These are phyloP conservation scores for Lathamus discolor DNA, from an alignment of 2,113 vertebrate species.

Conservation along the genomic window DNA sequence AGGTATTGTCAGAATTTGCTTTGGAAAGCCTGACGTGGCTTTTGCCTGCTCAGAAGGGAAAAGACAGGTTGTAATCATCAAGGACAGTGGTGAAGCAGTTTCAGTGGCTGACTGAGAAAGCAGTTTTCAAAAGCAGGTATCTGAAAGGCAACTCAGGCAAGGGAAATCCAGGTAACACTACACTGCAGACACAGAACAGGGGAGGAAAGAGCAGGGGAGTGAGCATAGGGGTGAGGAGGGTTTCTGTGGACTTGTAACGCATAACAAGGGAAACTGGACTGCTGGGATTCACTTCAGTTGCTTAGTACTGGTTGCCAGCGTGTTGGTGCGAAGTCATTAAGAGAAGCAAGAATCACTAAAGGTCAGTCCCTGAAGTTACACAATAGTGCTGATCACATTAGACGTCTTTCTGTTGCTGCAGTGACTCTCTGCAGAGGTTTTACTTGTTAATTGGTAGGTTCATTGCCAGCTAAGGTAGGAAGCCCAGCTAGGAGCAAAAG, in stretches of 20 bases:
- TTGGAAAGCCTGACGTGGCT: background rate
- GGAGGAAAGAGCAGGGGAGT: background rate
- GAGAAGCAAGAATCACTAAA: background rate
- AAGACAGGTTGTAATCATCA: background rate
- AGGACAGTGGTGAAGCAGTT: background rate
- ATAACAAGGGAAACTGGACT: background rate
- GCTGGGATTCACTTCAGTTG: background rate
- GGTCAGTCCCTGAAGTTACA: background rate
- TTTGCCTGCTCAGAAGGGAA: background rate
- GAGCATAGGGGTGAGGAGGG: background rate
- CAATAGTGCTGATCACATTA: background rate
- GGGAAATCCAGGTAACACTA: background rate
- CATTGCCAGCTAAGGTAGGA: background rate
- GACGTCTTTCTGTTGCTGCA: background rate
- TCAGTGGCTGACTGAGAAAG: background rate
- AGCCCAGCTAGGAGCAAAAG: background rate
- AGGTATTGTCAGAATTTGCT: background rate
- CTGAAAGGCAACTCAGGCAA: background rate
- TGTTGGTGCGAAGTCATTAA: background rate
- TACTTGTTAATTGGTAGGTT: background rate
- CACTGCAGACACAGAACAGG: accelerated
- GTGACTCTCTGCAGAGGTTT: background rate
- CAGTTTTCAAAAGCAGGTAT: background rate
- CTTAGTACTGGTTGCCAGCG: background rate
- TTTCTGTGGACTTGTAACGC: background rate